A percentile compares a stretch with the other conserved stretches of the same genome.
Evolutionary conservation across 2,888 invertebrate genomes (phyloP).

Genomic region (Papilio elwesi): DNA sequence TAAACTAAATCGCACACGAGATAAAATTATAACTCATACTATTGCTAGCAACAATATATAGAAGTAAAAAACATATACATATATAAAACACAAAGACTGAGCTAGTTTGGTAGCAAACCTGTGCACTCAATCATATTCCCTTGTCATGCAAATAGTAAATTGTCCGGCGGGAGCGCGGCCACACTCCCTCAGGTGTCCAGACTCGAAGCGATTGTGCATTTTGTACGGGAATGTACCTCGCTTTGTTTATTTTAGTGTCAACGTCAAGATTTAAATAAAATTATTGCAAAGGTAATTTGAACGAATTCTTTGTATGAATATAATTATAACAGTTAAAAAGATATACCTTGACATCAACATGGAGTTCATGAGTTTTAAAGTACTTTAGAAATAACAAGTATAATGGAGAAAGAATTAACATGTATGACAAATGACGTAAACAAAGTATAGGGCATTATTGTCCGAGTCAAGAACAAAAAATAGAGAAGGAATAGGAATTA

Average conservation of each 20-base stretch:
- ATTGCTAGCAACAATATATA: background rate
- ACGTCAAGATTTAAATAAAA: background rate
- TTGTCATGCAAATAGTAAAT: conserved; percentile 35
- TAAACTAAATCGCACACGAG: no score
- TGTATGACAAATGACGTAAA: no score
- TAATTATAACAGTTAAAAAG: no score
- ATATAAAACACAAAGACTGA: conserved; percentile 6
- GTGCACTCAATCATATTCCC: conserved; percentile 34
- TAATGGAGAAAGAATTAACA: no score
- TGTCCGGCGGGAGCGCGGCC: conserved; percentile 15
- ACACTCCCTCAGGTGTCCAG: conserved; percentile 25
- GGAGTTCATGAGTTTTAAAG: no score
- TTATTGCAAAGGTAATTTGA: no score
- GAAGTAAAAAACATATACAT: background rate
- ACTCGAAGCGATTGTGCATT: conserved; percentile 18
- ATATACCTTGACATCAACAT: no score
- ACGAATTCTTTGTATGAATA: no score
- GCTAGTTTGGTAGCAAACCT: conserved; percentile 31
- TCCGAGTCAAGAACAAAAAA: no score
- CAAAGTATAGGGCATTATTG: no score
- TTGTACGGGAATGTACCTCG: background rate
- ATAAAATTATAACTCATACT: background rate
- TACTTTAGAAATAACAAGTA: no score
- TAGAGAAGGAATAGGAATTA: no score
- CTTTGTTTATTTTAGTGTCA: conserved; percentile 5